phyloP scores from a whole-genome alignment of 2,888 invertebrate genomes.

The Apotomis capreana region DNA sequence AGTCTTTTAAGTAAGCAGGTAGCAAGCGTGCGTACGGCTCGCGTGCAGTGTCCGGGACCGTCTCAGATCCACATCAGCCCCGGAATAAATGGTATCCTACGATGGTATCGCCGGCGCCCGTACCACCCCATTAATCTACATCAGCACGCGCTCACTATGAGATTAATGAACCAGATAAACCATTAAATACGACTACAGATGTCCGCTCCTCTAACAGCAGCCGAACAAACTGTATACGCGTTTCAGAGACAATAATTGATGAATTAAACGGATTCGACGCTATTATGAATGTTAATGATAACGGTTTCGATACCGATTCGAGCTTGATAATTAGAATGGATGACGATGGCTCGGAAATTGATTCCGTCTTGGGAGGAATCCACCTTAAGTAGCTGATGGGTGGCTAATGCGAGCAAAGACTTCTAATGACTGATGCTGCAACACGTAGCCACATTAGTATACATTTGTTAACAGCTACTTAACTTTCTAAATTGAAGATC shows the following conservation, averaged over 20 bases:
- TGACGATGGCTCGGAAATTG: constrained; percentile 59
- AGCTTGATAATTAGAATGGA: not conserved
- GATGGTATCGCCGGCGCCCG: constrained; percentile 73
- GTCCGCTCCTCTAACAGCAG: constrained; percentile 66
- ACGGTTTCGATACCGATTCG: constrained; percentile 57
- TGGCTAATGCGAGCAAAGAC: constrained; percentile 54
- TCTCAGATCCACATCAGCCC: constrained; percentile 71
- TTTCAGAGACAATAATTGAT: constrained; percentile 69
- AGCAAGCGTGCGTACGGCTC: constrained; percentile 49
- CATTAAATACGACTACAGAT: constrained; percentile 78
- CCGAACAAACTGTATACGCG: constrained; percentile 58
- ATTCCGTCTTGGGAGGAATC: constrained; percentile 58
- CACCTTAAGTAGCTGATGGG: constrained; percentile 58
- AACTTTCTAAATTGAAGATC: constrained; percentile 61
- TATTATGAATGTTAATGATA: constrained; percentile 76
- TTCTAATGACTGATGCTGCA: constrained; percentile 50
- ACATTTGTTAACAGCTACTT: constrained; percentile 66
- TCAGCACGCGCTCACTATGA: constrained; percentile 78
- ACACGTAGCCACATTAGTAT: constrained; percentile 57
- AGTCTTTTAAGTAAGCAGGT: constrained; percentile 16
- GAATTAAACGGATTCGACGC: constrained; percentile 71
- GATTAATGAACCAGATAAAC: constrained; percentile 81
- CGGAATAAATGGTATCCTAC: constrained; percentile 69
- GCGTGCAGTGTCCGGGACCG: constrained; percentile 59
- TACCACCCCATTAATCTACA: constrained; percentile 81